Evolutionary conservation across 2,113 vertebrate species (phyloP).

Genomic region (Copsychus sechellarum): DNA sequence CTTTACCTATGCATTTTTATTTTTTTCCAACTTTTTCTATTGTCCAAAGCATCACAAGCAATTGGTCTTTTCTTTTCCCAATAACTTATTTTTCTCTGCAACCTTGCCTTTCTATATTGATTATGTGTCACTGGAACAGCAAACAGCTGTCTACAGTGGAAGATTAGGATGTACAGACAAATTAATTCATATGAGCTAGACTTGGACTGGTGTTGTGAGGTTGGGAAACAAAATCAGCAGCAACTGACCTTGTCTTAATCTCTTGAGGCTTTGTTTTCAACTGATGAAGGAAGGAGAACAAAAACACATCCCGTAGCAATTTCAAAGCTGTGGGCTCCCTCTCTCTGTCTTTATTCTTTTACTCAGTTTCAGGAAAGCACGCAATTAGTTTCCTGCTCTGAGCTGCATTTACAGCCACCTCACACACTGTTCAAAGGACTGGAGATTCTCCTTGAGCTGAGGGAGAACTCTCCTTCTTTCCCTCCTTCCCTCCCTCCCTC

Average conservation of each 20-base stretch:
- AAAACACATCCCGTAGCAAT: fast-evolving
- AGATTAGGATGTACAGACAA: not conserved
- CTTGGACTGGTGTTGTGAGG: not conserved
- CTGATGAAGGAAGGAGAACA: not conserved
- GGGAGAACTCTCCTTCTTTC: not conserved
- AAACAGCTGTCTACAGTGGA: not conserved
- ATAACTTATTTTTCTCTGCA: not conserved
- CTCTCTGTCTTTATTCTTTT: not conserved
- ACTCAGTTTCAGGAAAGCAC: not conserved
- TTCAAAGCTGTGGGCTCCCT: not conserved
- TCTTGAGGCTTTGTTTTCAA: not conserved
- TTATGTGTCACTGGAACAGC: not conserved
- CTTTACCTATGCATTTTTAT: not conserved
- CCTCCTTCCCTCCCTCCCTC: not conserved
- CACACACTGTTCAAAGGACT: not conserved
- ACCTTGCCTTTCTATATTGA: not conserved
- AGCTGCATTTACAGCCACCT: not conserved
- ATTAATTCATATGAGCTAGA: not conserved
- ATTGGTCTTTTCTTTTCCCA: not conserved
- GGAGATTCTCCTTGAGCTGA: not conserved
- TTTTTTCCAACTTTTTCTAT: not conserved
- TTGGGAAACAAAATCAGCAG: not conserved
- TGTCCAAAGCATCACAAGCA: not conserved
- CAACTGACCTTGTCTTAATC: not conserved
- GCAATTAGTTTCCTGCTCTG: not conserved